These are phyloP conservation scores for Thera britannica DNA, from an alignment of 2,888 invertebrate genomes.

Conservation along the genomic window DNA sequence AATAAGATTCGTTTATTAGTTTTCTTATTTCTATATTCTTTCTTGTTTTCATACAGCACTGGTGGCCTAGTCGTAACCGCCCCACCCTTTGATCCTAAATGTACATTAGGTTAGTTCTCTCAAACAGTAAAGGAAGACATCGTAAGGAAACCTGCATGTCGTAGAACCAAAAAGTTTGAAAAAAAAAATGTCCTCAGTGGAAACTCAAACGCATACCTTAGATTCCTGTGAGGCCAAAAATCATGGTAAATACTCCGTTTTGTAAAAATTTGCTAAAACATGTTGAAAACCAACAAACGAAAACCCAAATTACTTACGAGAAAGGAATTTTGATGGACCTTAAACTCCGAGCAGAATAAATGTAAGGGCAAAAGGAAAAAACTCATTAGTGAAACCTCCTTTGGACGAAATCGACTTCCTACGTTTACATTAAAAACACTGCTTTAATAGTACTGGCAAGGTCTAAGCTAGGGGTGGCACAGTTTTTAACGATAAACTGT, in stretches of 20 bases:
- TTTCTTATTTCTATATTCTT: too few relatives aligned
- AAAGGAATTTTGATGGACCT: slow-evolving; percentile 54
- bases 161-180: too few relatives aligned
- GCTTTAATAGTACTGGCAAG: slow-evolving; percentile 33
- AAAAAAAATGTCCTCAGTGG: too few relatives aligned
- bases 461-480: slow-evolving; percentile 16
- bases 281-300: slow-evolving; percentile 46
- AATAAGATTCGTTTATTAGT: too few relatives aligned
- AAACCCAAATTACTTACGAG: slow-evolving; percentile 55
- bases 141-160: too few relatives aligned
- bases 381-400: slow-evolving; percentile 49
- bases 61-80: too few relatives aligned
- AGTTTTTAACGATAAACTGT: not conserved
- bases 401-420: slow-evolving; percentile 40
- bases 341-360: slow-evolving; percentile 39
- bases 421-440: slow-evolving; percentile 47
- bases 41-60: too few relatives aligned
- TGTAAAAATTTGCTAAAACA: slow-evolving; percentile 24
- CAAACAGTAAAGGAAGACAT: too few relatives aligned
- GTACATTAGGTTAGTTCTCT: too few relatives aligned
- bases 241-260: not conserved
- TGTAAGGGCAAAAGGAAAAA: slow-evolving; percentile 41
- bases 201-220: too few relatives aligned
- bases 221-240: not conserved
- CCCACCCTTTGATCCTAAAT: too few relatives aligned